Base-by-base conservation (phyloP, 2,113 vertebrate genomes). In the Ceyx melanurus region DNA sequence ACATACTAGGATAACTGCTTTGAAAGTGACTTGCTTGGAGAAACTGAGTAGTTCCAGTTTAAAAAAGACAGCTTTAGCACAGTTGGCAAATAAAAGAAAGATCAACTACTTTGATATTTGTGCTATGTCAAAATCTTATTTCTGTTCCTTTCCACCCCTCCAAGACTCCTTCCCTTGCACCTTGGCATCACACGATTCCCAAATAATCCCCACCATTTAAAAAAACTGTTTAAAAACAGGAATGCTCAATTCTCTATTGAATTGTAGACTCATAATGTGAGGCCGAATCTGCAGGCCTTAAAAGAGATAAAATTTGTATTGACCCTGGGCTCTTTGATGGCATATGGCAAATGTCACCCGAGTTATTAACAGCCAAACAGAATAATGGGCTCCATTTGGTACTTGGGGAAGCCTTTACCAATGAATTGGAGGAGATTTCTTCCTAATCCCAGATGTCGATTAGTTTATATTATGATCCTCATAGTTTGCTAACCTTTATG, bases 311-410 rank as follows among this genome's bases (percentile, higher is more conserved):
- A 94, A 85, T 86, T 74, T 3, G 0, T 94, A 85, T 94, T 96
- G 96, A 95, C 89, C 92, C 19, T 46, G 0, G 72, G 60, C 75
- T 86, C 82, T 92, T 93, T 82, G 68, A 86, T 85, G 87, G 51
- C 78, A 88, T 64, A 92, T 93, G 95, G 91, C 92, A 94, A 93
- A 95, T 91, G 89, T 92, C 95, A 92, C 85, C 72, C 74, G 72
- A 92, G 89, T 95, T 96, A 95, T 95, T 96, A 95, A 89, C 87
- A 91, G 65, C 87, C 92, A 95, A 94, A 93, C 60, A 96, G 87
- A 88, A 83, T 71, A 74, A 92, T 86, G 85, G 91, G 68, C 72
- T 92, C 53, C 13, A 4, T 91, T 92, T 75, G 2, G 16, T 95
- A 88, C 94, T 94, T 95, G 94, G 89, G 67, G 80, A 94, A 91